Evolutionary conservation across 1,140 invertebrate genomes (phyloP).

Genomic region (Zaprionus kolodkinae): DNA sequence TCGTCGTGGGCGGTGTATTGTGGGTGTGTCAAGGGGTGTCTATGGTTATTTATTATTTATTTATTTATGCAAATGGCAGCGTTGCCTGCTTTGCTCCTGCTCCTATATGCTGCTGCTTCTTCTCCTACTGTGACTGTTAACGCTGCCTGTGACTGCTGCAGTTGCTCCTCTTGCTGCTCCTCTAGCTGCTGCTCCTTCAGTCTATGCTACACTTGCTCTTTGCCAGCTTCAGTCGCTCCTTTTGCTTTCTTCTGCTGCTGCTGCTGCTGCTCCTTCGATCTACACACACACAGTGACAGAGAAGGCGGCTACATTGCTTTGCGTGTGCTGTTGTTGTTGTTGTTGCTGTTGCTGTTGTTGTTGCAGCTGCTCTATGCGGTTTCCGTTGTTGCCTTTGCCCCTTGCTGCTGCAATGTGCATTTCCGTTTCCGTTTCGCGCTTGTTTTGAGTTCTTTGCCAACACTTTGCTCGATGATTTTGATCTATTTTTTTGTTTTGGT

Average conservation of each 20-base stretch:
- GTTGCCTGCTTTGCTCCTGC: neutral
- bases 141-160: no score
- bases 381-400: constrained; percentile 29
- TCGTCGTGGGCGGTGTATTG: constrained; percentile 23
- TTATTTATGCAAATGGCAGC: neutral
- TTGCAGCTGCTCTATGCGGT: constrained; percentile 33
- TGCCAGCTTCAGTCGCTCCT: neutral
- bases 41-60: constrained; percentile 41
- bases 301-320: constrained; percentile 59
- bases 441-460: constrained; percentile 26
- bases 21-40: constrained; percentile 14
- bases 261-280: constrained; percentile 6
- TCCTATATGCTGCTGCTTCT: neutral
- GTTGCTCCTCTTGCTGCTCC: neutral
- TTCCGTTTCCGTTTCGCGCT: constrained; percentile 64
- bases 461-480: no score
- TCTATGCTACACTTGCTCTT: neutral
- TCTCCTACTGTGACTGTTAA: no score
- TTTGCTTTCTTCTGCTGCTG: constrained; percentile 1
- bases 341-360: constrained; percentile 33
- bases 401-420: constrained; percentile 58
- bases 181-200: constrained; percentile 6
- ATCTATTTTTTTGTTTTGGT: constrained; percentile 12
- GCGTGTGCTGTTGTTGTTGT: constrained; percentile 22
- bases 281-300: constrained; percentile 43